These are phyloP conservation scores for Alloscopus bannaensis DNA, from an alignment of 2,888 invertebrate species.

Conservation along the genomic window DNA sequence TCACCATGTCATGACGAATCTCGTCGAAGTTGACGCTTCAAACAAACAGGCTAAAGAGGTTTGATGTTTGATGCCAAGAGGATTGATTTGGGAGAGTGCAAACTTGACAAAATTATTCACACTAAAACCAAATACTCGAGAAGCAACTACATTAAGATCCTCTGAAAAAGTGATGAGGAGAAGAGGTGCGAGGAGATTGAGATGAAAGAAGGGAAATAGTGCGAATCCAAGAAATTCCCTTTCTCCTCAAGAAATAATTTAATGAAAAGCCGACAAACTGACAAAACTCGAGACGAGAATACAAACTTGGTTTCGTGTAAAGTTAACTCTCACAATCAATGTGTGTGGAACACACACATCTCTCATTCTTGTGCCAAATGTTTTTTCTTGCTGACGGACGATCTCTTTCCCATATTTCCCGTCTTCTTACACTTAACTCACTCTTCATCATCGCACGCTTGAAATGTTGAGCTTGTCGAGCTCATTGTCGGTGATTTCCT, in stretches of 20 bases:
- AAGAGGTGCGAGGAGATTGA: constrained; percentile 68
- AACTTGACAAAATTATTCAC: constrained; percentile 36
- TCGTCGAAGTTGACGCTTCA: not conserved
- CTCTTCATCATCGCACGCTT: constrained; percentile 64
- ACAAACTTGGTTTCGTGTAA: constrained; percentile 19
- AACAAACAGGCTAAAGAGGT: constrained; percentile 9
- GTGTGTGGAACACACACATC: not conserved
- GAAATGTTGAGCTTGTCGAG: constrained; percentile 64
- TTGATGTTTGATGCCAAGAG: constrained; percentile 30
- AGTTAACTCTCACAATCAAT: not conserved
- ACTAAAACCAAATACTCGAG: constrained; percentile 11
- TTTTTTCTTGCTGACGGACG: constrained; percentile 62
- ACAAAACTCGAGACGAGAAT: constrained; percentile 47
- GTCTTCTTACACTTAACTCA: constrained; percentile 50
- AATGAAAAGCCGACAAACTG: constrained; percentile 65
- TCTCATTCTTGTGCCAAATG: constrained; percentile 60
- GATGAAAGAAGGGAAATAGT: constrained; percentile 73
- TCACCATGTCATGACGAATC: not conserved
- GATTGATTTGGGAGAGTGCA: constrained; percentile 29
- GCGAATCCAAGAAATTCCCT: constrained; percentile 63
- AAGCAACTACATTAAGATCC: constrained; percentile 1
- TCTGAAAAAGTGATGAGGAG: constrained; percentile 51
- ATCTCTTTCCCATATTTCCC: constrained; percentile 48
- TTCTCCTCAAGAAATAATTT: constrained; percentile 50
- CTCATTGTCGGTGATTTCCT: constrained; percentile 64